Evolutionary conservation across 1,140 invertebrate species (phyloP), one percentile per base, ranked within the genome.

Genomic region (Lepidurus packardi): DNA sequence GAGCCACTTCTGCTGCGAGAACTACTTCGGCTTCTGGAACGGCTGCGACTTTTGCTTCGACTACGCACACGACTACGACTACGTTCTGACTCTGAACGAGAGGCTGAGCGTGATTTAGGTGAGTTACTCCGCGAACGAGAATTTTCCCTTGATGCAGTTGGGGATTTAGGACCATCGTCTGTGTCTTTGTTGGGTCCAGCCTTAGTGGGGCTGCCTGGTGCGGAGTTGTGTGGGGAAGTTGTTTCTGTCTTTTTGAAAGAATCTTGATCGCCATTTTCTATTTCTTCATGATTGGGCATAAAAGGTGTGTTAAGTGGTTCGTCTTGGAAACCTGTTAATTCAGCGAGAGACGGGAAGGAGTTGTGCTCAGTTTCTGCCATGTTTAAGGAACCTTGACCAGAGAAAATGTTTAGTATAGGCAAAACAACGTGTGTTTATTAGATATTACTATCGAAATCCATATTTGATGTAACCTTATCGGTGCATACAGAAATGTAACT

Each of bases 1-100:
- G 76, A 81, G 24, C 43, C 78, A 45, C 73, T 45, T 45, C 42
- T 47, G 73, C 78, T 78, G 0, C 73, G n/a, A 4, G 78, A 78
- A 10, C 73, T 42, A 16, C 74, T 75, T 24, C 10, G 43, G 74
- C 74, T 75, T 21, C 80, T 44, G 41, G 82, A 81, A 80, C 9
- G 77, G 65, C 44, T 73, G 25, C 78, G 78, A 43, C 78, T 75
- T 41, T 16, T 47, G 16, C 5, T 65, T n/a, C 76, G 76, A 77
- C 76, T 77, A 9, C 45, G 24, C 2, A 43, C 43, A 73, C 44
- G 78, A 43, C 74, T 47, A 10, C 74, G 73, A 25, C 21, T 77
- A 80, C 34, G 77, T 74, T 43, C 76, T 45, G 76, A 34, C 3
- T 25, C 44, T 65, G 47, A 74, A n/a, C 77, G 16, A 78, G 53